phyloP scores from a whole-genome alignment of 2,888 invertebrate species.

The Epirrhoe alternata region DNA sequence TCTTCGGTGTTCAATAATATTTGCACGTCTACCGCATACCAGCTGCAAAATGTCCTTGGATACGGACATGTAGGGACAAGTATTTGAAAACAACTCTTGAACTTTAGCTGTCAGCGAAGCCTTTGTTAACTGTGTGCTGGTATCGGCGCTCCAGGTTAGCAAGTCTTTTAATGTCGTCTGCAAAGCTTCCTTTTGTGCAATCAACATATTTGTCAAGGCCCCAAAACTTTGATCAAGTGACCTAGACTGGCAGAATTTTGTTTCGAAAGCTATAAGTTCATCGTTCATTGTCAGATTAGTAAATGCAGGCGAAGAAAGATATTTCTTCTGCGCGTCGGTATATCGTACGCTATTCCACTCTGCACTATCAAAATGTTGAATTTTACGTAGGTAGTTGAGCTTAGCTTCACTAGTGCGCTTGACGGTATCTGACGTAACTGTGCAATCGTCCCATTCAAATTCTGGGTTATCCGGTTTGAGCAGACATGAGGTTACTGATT shows the following conservation, averaged over 20 bases:
- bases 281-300: conserved; percentile 5
- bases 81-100: conserved; percentile 1
- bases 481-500: neutral
- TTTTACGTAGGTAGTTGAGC: conserved; percentile 1
- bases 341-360: conserved; percentile 8
- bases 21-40: conserved; percentile 1
- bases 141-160: conserved; percentile 1
- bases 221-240: conserved; percentile 4
- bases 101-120: neutral
- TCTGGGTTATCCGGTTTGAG: neutral
- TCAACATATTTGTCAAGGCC: conserved; percentile 4
- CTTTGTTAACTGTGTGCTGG: neutral
- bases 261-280: conserved; percentile 3
- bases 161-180: neutral
- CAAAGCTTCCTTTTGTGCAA: conserved; percentile 5
- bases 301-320: conserved; percentile 3
- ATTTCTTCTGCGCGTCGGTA: conserved; percentile 4
- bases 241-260: neutral
- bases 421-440: neutral
- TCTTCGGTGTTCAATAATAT: conserved; percentile 4
- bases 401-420: conserved; percentile 2
- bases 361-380: conserved; percentile 7
- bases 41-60: conserved; percentile 12
- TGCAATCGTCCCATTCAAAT: conserved; percentile 3
- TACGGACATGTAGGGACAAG: neutral